phyloP scores from a whole-genome alignment of 2,888 invertebrate species.

The Acanthoscelides obtectus region DNA sequence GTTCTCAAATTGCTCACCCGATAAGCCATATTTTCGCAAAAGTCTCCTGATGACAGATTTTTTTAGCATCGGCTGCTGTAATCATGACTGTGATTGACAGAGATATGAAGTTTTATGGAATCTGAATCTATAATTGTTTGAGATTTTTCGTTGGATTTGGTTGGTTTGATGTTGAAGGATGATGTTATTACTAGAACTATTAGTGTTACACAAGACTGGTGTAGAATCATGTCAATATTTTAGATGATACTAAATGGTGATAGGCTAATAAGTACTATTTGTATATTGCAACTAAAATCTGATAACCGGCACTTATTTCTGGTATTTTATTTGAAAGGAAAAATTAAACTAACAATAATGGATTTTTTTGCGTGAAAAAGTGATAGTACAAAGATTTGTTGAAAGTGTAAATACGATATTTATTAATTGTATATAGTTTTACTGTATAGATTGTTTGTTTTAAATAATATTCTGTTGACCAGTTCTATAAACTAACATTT shows the following conservation, averaged over 20 bases:
- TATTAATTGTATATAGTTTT: slow-evolving; percentile 25
- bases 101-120: not conserved
- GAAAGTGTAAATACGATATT: slow-evolving; percentile 25
- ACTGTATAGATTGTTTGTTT: not conserved
- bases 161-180: slow-evolving; percentile 6
- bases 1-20: no score
- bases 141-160: not conserved
- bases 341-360: slow-evolving; percentile 15
- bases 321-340: slow-evolving; percentile 13
- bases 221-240: slow-evolving; percentile 47
- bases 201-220: slow-evolving; percentile 48
- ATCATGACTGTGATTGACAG: no score
- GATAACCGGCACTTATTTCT: slow-evolving; percentile 32
- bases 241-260: slow-evolving; percentile 42
- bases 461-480: not conserved
- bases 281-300: slow-evolving; percentile 34
- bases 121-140: not conserved
- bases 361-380: slow-evolving; percentile 18
- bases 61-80: not conserved
- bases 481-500: not conserved
- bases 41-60: not conserved
- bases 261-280: slow-evolving; percentile 42
- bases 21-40: no score
- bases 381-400: slow-evolving; percentile 26
- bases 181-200: slow-evolving; percentile 30